A percentile compares a stretch with the other conserved stretches of the same genome.
Conservation (phyloP, 2,888 invertebrate species). For the Luperina nickerlii region DNA sequence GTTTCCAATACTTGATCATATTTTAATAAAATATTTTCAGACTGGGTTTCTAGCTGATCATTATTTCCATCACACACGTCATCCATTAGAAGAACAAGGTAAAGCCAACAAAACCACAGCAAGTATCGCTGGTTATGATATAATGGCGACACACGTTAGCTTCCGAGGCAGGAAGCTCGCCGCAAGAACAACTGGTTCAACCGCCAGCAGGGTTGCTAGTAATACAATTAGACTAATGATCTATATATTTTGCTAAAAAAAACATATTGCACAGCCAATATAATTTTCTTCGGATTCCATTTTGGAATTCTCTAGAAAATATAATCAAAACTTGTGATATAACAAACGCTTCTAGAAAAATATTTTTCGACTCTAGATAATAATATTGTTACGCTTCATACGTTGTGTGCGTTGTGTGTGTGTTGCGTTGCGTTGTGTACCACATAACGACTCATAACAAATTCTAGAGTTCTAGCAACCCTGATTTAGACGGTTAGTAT, state of each 20-base stretch:
- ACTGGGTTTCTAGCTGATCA: background rate
- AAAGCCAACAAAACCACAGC: constrained; percentile 13
- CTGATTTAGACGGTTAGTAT: constrained; percentile 31
- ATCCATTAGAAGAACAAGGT: constrained; percentile 23
- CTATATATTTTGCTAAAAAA: background rate
- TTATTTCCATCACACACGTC: background rate
- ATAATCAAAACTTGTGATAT: background rate
- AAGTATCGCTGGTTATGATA: constrained; percentile 46
- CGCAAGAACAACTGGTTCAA: constrained; percentile 46
- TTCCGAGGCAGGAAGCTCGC: constrained; percentile 56
- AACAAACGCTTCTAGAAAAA: too few relatives aligned
- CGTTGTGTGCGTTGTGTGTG: too few relatives aligned
- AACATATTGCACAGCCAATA: background rate
- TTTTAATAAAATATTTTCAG: constrained; percentile 12
- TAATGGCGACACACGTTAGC: constrained; percentile 53
- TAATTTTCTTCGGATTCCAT: background rate
- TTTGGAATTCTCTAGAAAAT: too few relatives aligned
- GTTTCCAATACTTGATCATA: constrained; percentile 10
- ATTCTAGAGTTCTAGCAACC: constrained; percentile 22
- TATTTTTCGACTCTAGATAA: background rate
- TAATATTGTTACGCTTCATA: too few relatives aligned
- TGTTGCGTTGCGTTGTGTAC: too few relatives aligned
- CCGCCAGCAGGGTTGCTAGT: constrained; percentile 39
- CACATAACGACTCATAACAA: too few relatives aligned
- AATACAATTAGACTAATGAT: background rate